Base-by-base conservation (phyloP, 2,113 vertebrate genomes). In the Sciurus niger region DNA sequence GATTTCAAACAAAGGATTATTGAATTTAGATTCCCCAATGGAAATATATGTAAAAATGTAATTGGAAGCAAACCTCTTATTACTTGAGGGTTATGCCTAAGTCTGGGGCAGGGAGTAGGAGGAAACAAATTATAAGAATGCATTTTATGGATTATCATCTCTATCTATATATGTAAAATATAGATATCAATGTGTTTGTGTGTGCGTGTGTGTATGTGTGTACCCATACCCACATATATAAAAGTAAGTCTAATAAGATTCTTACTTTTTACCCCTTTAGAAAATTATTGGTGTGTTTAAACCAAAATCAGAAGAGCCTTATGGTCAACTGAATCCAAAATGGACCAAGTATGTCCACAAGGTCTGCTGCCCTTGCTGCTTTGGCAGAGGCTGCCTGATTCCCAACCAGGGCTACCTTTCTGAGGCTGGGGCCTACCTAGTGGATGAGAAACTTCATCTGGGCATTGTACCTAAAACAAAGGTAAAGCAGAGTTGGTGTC, bases 271-370 rank as follows among this genome's bases (percentile, higher is more conserved):
- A 46, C 34, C 87, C 37, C 37, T 70, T 53, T 96, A 99, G 99
- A 99, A 99, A 98, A 99, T 98, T 94, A 99, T 99, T 96, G 99
- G 99, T 63, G 99, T 99, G 85, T 99, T 99, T 98, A 99, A 99
- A 98, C 99, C 99, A 99, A 99, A 99, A 98, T 99, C 99, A 53
- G 99, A 99, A 98, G 99, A 99, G 98, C 99, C 99, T 96, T 99
- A 99, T 6, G 99, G 99, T 98, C 99, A 99, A 70, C 98, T 99
- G 84, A 99, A 99, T 98, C 99, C 99, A 65, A 99, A 99, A 98
- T 99, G 99, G 99, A 99, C 99, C 99, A 99, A 99, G 98, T 99
- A 99, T 93, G 99, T 99, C 98, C 99, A 99, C 97, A 99, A 99
- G 98, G 97, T 99, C 70, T 99, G 99, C 98, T 99, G 99, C 96